phyloP scores from a whole-genome alignment of 2,113 vertebrate species.

The Eurystomus gularis region DNA sequence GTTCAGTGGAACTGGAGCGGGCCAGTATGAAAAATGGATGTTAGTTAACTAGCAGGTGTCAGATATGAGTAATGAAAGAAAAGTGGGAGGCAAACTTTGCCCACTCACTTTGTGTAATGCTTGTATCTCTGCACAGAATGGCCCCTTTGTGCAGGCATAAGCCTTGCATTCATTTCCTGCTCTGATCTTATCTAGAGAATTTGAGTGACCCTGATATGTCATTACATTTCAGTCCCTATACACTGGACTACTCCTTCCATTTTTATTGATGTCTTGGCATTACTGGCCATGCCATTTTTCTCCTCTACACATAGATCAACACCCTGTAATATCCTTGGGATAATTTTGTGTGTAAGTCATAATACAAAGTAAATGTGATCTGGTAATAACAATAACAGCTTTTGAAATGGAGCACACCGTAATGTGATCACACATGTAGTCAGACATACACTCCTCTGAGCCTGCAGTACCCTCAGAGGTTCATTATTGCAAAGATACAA shows the following conservation, averaged over 20 bases:
- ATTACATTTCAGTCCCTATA: slow-evolving; percentile 2
- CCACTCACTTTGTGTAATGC: slow-evolving; percentile 25
- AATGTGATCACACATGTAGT: neutral
- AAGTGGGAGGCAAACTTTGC: slow-evolving; percentile 48
- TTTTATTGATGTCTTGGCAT: neutral
- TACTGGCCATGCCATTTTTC: slow-evolving; percentile 4
- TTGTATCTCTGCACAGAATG: slow-evolving; percentile 33
- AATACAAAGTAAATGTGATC: neutral
- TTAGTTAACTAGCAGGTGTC: slow-evolving; percentile 50
- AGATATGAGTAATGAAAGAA: slow-evolving; percentile 61
- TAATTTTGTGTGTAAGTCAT: neutral
- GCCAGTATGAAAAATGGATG: slow-evolving; percentile 28
- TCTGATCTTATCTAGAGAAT: slow-evolving; percentile 59
- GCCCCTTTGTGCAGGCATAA: slow-evolving; percentile 51
- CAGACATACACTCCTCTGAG: neutral
- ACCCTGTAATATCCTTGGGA: slow-evolving; percentile 17
- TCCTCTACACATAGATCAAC: slow-evolving; percentile 14
- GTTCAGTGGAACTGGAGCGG: slow-evolving; percentile 13
- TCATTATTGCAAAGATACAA: neutral
- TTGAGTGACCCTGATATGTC: slow-evolving; percentile 31
- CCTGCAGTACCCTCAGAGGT: neutral
- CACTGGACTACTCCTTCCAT: neutral
- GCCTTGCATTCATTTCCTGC: slow-evolving; percentile 51
- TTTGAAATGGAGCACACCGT: neutral
- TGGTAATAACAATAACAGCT: neutral